Percentiles rank a stretch among this genome's conserved stretches.
Evolutionary conservation across 2,888 invertebrate species (phyloP).

Genomic region (Eupithecia centaureata): DNA sequence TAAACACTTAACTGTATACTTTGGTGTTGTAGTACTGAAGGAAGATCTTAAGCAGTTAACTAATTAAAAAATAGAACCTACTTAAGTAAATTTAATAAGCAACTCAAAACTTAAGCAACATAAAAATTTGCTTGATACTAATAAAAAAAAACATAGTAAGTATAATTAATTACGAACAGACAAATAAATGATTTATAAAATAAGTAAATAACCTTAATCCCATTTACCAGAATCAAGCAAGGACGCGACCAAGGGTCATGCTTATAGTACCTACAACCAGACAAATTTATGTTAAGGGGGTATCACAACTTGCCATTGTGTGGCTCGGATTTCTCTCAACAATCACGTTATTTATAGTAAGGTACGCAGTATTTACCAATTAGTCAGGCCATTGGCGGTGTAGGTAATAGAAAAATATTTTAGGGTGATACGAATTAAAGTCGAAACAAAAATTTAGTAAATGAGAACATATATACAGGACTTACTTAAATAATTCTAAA

Average conservation of each 20-base stretch:
- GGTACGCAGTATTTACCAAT: not conserved
- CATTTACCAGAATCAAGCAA: not conserved
- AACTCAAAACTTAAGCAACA: not conserved
- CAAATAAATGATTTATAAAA: too few species aligned
- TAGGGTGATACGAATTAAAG: not conserved
- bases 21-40: too few species aligned
- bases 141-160: too few species aligned
- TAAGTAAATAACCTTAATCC: too few species aligned
- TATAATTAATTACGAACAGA: too few species aligned
- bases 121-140: too few species aligned
- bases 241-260: not conserved
- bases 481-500: too few species aligned
- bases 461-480: too few species aligned
- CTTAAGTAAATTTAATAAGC: too few species aligned
- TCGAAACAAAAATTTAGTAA: not conserved
- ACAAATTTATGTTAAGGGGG: not conserved
- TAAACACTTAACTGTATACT: not conserved
- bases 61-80: too few species aligned
- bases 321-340: not conserved
- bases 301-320: slow-evolving; percentile 1
- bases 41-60: not conserved
- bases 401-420: not conserved
- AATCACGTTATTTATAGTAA: not conserved
- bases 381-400: not conserved
- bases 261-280: not conserved